phyloP scores from a whole-genome alignment of 2,113 vertebrate species.

The Cyprinus carpio region DNA sequence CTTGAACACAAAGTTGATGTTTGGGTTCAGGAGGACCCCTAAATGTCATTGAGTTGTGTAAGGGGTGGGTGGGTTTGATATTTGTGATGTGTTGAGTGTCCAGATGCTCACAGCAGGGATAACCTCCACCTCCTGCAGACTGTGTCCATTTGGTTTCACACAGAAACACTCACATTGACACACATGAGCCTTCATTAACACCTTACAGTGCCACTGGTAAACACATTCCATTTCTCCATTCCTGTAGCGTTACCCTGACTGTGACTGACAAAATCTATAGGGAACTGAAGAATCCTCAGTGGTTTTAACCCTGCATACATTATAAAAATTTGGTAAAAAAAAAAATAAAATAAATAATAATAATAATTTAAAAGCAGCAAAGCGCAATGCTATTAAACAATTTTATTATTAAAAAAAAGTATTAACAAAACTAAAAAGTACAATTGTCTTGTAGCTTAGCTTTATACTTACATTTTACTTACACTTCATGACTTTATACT shows the following conservation, averaged over 20 bases:
- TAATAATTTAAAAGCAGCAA: too few species aligned
- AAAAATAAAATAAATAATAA: too few species aligned
- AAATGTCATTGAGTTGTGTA: constrained; percentile 1
- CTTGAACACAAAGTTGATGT: not conserved
- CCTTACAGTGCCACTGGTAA: constrained; percentile 9
- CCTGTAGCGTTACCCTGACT: not conserved
- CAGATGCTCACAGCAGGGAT: constrained; percentile 17
- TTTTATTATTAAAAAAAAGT: too few species aligned
- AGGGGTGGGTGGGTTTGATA: not conserved
- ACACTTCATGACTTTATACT: not conserved
- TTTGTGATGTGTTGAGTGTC: not conserved
- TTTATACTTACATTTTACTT: not conserved
- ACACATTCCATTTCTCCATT: not conserved
- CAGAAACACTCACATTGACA: constrained; percentile 4
- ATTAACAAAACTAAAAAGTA: not conserved
- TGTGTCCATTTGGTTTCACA: not conserved
- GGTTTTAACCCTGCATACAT: not conserved
- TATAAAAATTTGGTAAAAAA: not conserved
- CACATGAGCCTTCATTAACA: constrained; percentile 1
- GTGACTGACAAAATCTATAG: not conserved
- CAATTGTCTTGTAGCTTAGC: not conserved
- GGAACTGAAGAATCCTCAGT: not conserved
- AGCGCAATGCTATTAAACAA: too few species aligned
- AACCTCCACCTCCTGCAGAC: constrained; percentile 12
- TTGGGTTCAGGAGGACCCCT: not conserved